Evolutionary conservation across 2,113 vertebrate genomes (phyloP).

Genomic region (Echinops telfairi): DNA sequence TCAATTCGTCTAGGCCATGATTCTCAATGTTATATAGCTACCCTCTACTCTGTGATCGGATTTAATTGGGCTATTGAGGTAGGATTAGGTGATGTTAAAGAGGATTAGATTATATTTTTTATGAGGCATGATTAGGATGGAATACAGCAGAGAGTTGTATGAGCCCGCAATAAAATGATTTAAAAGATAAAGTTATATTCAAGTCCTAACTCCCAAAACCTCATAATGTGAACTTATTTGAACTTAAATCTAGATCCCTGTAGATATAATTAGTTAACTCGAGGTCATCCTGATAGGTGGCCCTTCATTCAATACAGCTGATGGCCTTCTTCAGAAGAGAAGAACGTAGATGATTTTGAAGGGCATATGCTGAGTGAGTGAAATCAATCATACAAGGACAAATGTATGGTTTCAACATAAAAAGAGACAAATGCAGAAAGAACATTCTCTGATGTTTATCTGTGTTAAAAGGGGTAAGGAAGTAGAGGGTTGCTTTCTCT

Average conservation of each 20-base stretch:
- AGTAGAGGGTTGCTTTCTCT: neutral
- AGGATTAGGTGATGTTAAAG: too few species aligned
- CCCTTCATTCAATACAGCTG: neutral
- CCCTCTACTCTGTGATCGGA: too few species aligned
- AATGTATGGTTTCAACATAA: neutral
- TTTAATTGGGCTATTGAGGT: too few species aligned
- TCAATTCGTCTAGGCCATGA: too few species aligned
- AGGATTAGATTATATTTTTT: too few species aligned
- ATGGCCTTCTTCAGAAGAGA: neutral
- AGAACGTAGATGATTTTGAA: neutral
- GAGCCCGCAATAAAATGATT: too few species aligned
- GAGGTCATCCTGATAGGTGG: neutral
- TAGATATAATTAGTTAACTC: neutral
- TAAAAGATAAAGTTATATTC: neutral
- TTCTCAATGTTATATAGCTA: too few species aligned
- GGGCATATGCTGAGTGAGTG: neutral
- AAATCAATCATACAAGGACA: too few species aligned
- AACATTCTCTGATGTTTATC: neutral
- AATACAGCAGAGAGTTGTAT: too few species aligned
- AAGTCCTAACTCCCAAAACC: neutral
- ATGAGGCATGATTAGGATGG: too few species aligned
- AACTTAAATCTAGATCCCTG: too few species aligned
- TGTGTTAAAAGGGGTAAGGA: neutral
- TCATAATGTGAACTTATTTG: neutral
- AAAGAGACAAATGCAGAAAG: neutral